Evolutionary conservation across 2,888 invertebrate species (phyloP), one percentile per base, ranked within the genome.

Genomic region (Gastrophysa polygoni): DNA sequence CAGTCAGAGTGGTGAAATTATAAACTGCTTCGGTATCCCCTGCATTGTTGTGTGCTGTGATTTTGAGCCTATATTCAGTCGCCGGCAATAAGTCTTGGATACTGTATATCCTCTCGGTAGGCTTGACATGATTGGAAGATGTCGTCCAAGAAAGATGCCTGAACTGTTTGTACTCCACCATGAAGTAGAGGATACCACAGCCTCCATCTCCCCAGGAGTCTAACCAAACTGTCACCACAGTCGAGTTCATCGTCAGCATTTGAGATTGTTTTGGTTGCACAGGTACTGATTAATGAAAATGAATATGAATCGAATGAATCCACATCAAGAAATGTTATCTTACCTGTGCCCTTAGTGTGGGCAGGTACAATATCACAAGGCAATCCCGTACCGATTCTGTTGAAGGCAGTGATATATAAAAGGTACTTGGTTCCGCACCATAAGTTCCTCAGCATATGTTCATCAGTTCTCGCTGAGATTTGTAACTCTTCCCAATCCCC

Each of bases 401-500:
- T 93, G 78, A 91, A 92, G n/a, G 94, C 93, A 0, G 93, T 93
- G 66, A 95, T 91, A 80, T 93, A 95, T 61, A 95, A 85, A 75
- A 93, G 92, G 80, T 95, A 95, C 28, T 91, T 87, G 0, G 93
- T 93, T 4, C 95, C 95, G 75, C 95, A 95, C 90, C 92, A 92
- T 44, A 95, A 82, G 80, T 92, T 92, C 46, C 91, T 89, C 34
- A 95, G 80, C 65, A 92, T 86, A 77, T 93, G 91, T 60, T 91
- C 90, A 63, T 90, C 90, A 5, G 90, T 89, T 64, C 91, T 89
- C 6, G 93, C 90, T 68, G 92, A 91, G 57, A 95, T 91, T 79
- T 93, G 93, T 63, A 93, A 82, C 79, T 95, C 95, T 78, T 95
- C 93, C 95, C 95, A 95, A 76, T 95, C 95, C 0, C 95, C 95